A percentile compares a stretch with the other conserved stretches of the same genome.
phyloP scores from a whole-genome alignment of 2,888 invertebrate species.

The Stramonita haemastoma region DNA sequence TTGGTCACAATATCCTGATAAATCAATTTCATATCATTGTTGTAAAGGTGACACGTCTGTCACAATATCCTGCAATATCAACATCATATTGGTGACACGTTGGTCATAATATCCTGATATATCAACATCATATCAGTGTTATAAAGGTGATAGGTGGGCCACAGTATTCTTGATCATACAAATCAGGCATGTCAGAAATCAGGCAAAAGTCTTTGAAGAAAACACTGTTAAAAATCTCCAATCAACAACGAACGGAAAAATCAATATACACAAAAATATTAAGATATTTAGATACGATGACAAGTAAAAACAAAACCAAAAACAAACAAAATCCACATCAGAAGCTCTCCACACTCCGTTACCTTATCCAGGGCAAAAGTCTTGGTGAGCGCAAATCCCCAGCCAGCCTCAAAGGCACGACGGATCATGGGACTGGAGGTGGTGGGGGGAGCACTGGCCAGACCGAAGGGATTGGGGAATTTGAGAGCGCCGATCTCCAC shows the following conservation, averaged over 20 bases:
- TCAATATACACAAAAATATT: background rate
- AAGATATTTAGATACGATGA: too few species aligned
- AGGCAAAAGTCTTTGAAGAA: too few species aligned
- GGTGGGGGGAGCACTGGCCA: slow-evolving; percentile 97
- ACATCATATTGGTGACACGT: slow-evolving; percentile 88
- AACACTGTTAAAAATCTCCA: background rate
- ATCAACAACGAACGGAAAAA: background rate
- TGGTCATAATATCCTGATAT: slow-evolving; percentile 93
- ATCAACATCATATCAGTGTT: background rate
- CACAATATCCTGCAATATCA: slow-evolving; percentile 87
- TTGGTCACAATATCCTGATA: too few species aligned
- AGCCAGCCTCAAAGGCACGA: slow-evolving; percentile 95
- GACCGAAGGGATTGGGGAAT: slow-evolving; percentile 97
- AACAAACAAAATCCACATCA: too few species aligned
- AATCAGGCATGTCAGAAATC: too few species aligned
- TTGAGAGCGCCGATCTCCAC: slow-evolving; percentile 94
- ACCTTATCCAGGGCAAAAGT: slow-evolving; percentile 95
- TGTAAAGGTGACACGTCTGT: slow-evolving; percentile 95
- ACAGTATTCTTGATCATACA: too few species aligned
- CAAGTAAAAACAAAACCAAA: too few species aligned
- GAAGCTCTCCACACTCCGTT: background rate
- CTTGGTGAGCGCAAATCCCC: slow-evolving; percentile 98
- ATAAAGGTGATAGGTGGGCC: too few species aligned
- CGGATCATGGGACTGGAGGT: slow-evolving; percentile 97
- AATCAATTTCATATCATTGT: too few species aligned